These are phyloP conservation scores for Aleiodes leptofemur DNA, from an alignment of 2,888 invertebrate genomes.

Conservation along the genomic window DNA sequence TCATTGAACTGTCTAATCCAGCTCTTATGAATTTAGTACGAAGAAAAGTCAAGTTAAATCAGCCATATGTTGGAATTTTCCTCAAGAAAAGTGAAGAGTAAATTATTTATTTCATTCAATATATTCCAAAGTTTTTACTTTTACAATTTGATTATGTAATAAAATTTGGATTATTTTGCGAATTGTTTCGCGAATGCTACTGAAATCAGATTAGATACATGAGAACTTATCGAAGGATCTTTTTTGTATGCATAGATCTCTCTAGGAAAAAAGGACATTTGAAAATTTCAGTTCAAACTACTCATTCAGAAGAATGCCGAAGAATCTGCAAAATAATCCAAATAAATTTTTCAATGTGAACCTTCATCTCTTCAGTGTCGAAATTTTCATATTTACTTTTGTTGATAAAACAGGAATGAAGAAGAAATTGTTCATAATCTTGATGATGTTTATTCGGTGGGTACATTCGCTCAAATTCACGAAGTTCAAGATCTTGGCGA, in stretches of 20 bases:
- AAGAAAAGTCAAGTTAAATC: conserved; percentile 95
- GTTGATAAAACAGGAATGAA: conserved; percentile 79
- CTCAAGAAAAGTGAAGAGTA: conserved; percentile 93
- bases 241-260: too few species aligned
- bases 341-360: background rate
- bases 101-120: conserved; percentile 57
- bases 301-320: too few species aligned
- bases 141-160: background rate
- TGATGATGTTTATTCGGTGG: conserved; percentile 91
- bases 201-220: too few species aligned
- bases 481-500: conserved; percentile 97
- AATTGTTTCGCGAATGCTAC: too few species aligned
- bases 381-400: background rate
- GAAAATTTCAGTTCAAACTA: too few species aligned
- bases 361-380: conserved; percentile 5
- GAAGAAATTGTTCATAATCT: conserved; percentile 89
- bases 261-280: too few species aligned
- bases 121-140: background rate
- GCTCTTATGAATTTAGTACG: conserved; percentile 91
- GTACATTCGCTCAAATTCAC: conserved; percentile 98
- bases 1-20: conserved; percentile 95
- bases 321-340: background rate
- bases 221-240: too few species aligned
- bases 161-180: conserved; percentile 3
- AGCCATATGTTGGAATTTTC: conserved; percentile 98